Base-by-base conservation (phyloP, 2,113 vertebrate species). In the Prietella phreatophila region DNA sequence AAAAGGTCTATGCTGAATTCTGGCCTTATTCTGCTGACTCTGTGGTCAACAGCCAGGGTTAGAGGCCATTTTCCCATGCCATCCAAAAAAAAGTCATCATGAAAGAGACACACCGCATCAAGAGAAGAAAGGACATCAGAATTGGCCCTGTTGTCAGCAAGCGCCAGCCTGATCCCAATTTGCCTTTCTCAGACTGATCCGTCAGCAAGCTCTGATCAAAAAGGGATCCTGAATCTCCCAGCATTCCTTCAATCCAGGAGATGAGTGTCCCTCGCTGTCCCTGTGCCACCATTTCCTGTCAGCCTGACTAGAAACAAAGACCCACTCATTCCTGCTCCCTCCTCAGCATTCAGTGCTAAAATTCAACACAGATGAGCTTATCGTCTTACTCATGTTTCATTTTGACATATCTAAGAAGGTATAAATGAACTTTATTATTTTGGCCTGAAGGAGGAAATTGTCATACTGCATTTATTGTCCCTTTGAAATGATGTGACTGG, bases 201-300 rank as follows among this genome's bases (percentile, higher is more conserved):
- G 73, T 95, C 95, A 95, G 92, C 95, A 90, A 73, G 93, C 91
- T 90, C 88, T 94, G 94, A 95, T 95, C 93, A 95, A 95, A 95
- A 93, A 93, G 92, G 93, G 92, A 94, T 94, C 93, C 81, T 69
- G 56, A 89, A 91, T 94, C 94, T 94, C 88, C 89, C 76, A 90
- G 90, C 93, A 93, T 93, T 92, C 92, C 91, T 91, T 89, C 83
- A 82, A 56, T 90, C 93, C 91, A 81, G 89, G 91, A 93, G 94
- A 95, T 94, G 94, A 95, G 94, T 94, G 93, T 95, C 93, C 92
- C 94, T 93, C 91, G 90, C 94, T 94, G 94, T 95, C 94, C 92
- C 88, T 25, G 90, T 91, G 91, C 93, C 93, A 93, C 92, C 93
- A 93, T 93, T 95, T 96, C 94, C 95, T 95, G 93, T 93, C 90